Evolutionary conservation across 2,888 invertebrate genomes (phyloP), one percentile per base, ranked within the genome.

Genomic region (Hipparchia sbordonii): DNA sequence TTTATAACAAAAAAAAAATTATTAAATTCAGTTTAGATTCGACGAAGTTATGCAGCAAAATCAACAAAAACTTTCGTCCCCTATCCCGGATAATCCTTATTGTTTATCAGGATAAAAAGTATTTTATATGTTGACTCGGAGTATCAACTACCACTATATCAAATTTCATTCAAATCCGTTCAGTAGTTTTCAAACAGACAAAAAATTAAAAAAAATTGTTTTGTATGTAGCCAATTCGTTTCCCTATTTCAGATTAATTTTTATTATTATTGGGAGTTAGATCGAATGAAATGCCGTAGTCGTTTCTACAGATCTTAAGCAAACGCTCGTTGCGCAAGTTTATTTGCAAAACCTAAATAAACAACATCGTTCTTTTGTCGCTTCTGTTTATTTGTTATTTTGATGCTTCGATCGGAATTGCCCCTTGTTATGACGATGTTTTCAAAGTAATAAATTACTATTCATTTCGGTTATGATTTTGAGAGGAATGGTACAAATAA

Each of bases 311-410:
- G 33, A 12, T 69, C 61, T 54, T n/a, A 54, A 45, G 61, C 12
- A 61, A 72, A 13, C 73, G 77, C 75, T 46, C 63, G 76, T 77
- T 76, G 70, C 54, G 56, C 63, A 67, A 75, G 70, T 67, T 73
- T 77, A 75, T 79, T 81, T 77, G 68, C 67, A 67, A 65, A 69
- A 73, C 78, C 81, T 82, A 79, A 81, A 78, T 75, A 82, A 80
- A 82, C 77, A 81, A 78, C 76, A 72, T 77, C 76, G 76, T 77
- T 78, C 74, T 77, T 77, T 75, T 70, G 74, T 71, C 76, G 70
- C 77, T 77, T 76, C 74, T 77, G 52, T 77, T 76, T 81, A 79
- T 78, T 76, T 71, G 77, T 82, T 81, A 79, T 80, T 81, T 78
- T 76, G 79, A 78, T 76, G 76, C 76, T 77, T 75, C 79, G 77